Percentiles rank a stretch among this genome's conserved stretches.
Evolutionary conservation across 2,888 invertebrate species (phyloP).

Genomic region (Thumatha senex): DNA sequence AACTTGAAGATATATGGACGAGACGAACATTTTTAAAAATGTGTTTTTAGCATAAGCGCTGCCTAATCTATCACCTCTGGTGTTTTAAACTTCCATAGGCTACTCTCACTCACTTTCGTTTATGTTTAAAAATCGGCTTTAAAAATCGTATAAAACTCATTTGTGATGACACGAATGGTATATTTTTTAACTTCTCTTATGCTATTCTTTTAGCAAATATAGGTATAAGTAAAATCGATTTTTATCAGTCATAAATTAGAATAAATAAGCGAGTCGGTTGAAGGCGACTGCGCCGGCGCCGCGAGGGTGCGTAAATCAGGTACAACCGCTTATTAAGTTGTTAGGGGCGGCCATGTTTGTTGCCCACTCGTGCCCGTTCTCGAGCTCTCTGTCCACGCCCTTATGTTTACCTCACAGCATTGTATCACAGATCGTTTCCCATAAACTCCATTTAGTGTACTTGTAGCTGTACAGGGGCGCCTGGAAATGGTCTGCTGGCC

Average conservation of each 20-base stretch:
- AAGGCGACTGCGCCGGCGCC: constrained; percentile 74
- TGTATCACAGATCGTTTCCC: constrained; percentile 41
- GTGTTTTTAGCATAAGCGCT: too few relatives aligned
- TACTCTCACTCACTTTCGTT: too few relatives aligned
- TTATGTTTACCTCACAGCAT: constrained; percentile 63
- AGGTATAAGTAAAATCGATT: constrained; percentile 56
- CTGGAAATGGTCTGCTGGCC: too few relatives aligned
- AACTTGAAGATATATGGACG: too few relatives aligned
- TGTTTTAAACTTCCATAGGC: too few relatives aligned
- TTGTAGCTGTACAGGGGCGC: too few relatives aligned
- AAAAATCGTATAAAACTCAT: too few relatives aligned
- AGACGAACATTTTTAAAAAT: too few relatives aligned
- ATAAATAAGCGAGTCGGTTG: constrained; percentile 62
- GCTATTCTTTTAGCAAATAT: background rate
- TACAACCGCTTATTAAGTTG: constrained; percentile 81
- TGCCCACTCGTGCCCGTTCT: constrained; percentile 72
- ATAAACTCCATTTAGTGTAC: constrained; percentile 25
- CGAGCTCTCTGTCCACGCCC: constrained; percentile 66
- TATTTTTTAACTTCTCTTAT: too few relatives aligned
- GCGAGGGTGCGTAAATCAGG: constrained; percentile 79
- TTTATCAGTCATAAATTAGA: constrained; percentile 80
- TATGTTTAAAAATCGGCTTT: too few relatives aligned
- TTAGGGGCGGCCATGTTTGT: constrained; percentile 72
- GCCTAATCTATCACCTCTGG: too few relatives aligned
- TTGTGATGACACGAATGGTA: too few relatives aligned